Evolutionary conservation across 2,888 invertebrate genomes (phyloP), one percentile per base, ranked within the genome.

Genomic region (Byasa hedistus): DNA sequence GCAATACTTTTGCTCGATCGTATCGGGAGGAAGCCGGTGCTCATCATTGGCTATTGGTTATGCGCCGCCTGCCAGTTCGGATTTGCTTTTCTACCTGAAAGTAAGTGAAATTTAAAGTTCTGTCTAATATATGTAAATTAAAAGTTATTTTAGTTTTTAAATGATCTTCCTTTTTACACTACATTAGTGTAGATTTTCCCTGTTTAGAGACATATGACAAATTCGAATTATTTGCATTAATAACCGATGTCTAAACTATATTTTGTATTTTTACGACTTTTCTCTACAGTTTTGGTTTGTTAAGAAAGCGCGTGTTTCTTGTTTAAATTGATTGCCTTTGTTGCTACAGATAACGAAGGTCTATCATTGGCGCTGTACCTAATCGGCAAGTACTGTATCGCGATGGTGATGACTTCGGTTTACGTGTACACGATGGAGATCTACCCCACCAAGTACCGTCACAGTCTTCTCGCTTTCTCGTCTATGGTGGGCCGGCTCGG

Each of bases 351-450:
- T 39, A 75, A 79, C 68, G 78, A 79, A 0, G 81, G 82, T 60
- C 69, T 92, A 1, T 91, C 92, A 0, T 72, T 94, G 69, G 74
- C 89, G 0, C 75, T 93, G 57, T 95, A 94, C 78, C 79, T 95
- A 71, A 79, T 94, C 52, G 95, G 94, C 65, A 95, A 95, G 86
- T 94, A 93, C 82, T 92, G 93, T 71, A 94, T 94, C 68, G 94
- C 95, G 1, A 89, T 93, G 69, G 93, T 95, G 60, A 94, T 94
- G 85, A 93, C 94, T 32, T 92, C 94, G 7, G 86, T 94, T 68
- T 95, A 95, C 80, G 92, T 95, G 71, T 93, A 94, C 79, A 94
- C 95, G 0, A 93, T 94, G 10, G 95, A 95, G 82, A 85, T 95
- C 76, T 95, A 94, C 80, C 95, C 95, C 21, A 95, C 95, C 21